Evolutionary conservation across 2,113 vertebrate species (phyloP), one percentile per base, ranked within the genome.

Genomic region (Osmerus eperlanus): DNA sequence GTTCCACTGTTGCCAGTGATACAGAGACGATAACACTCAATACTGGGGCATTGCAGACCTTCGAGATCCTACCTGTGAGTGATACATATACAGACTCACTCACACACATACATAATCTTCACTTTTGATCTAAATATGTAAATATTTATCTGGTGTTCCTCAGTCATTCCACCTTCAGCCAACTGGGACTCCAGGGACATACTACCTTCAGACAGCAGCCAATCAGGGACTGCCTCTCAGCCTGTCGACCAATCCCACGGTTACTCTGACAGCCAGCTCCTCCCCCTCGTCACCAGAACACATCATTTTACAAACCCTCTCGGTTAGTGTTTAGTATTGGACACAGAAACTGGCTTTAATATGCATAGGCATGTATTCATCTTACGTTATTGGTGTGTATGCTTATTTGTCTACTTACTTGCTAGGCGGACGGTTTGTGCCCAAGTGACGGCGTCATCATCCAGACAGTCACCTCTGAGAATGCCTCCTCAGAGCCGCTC

Each of bases 91-190:
- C 29, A 6, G 16, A 52, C 36, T 51, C 28, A 67, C 16, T n/a
- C 64, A 65, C 36, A 41, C 32, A n/a, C 32, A 62, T 32, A 52
- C 47, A 54, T 16, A 53, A 12, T 52, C 13, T 53, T 25, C 14
- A 32, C 15, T 4, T 19, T 12, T 9, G 8, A 14, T 5, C 25
- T 19, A 21, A 15, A 18, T 32, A 36, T 51, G 28, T 47, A 12
- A 18, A 19, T 51, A 11, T 15, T 61, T 21, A 53, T 36, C 23
- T 6, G 47, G 7, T 36, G 18, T 47, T 19, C 18, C 53, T 25
- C 51, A 99, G 97, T 99, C 97, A 47, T 99, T 99, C 83, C 97
- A 98, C 80, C 93, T 99, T 62, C 97, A 99, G 90, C 96, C 97
- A 0, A 99, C 96, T 3, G 93, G 96, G 73, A 98, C 97, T 9